These are phyloP conservation scores for Dyspetes luteomarginatus DNA, from an alignment of 2,888 invertebrate genomes.

Conservation along the genomic window DNA sequence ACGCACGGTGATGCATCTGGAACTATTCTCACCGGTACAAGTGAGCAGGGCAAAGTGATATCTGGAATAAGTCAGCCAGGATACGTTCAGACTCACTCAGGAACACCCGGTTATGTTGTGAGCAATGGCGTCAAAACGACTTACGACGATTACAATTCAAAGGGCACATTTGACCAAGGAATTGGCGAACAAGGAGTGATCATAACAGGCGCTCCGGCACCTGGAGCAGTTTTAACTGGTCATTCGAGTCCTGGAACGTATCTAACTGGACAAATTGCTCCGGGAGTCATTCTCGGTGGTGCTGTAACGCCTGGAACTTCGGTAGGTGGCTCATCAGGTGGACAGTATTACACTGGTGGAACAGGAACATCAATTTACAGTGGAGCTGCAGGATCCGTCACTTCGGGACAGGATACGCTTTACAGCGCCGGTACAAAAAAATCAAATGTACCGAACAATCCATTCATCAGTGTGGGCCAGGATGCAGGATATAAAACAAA, in stretches of 20 bases:
- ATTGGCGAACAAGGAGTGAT: slow-evolving; percentile 55
- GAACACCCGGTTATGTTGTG: slow-evolving; percentile 71
- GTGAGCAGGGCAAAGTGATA: slow-evolving; percentile 66
- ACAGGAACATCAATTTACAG: slow-evolving; percentile 49
- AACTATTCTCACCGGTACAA: slow-evolving; percentile 55
- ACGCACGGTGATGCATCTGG: slow-evolving; percentile 69
- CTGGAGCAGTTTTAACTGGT: slow-evolving; percentile 66
- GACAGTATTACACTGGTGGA: slow-evolving; percentile 27
- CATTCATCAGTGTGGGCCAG: slow-evolving; percentile 43
- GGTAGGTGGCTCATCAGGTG: slow-evolving; percentile 49
- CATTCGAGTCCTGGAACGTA: slow-evolving; percentile 62
- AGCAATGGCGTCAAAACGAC: slow-evolving; percentile 68
- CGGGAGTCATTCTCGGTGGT: slow-evolving; percentile 65
- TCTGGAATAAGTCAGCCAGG: slow-evolving; percentile 69
- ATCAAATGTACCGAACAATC: slow-evolving; percentile 35
- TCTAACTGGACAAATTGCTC: slow-evolving; percentile 68
- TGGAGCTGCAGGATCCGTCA: slow-evolving; percentile 16
- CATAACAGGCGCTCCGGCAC: slow-evolving; percentile 56
- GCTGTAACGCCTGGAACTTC: slow-evolving; percentile 60
- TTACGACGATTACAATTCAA: slow-evolving; percentile 59
- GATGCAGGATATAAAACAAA: slow-evolving; percentile 74
- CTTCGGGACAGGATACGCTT: slow-evolving; percentile 28
- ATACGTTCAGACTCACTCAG: slow-evolving; percentile 68
- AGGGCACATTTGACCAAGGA: slow-evolving; percentile 27
- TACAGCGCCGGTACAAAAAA: slow-evolving; percentile 30